phyloP scores from a whole-genome alignment of 2,797 vertebrate genomes.

The Graptemys geographica region DNA sequence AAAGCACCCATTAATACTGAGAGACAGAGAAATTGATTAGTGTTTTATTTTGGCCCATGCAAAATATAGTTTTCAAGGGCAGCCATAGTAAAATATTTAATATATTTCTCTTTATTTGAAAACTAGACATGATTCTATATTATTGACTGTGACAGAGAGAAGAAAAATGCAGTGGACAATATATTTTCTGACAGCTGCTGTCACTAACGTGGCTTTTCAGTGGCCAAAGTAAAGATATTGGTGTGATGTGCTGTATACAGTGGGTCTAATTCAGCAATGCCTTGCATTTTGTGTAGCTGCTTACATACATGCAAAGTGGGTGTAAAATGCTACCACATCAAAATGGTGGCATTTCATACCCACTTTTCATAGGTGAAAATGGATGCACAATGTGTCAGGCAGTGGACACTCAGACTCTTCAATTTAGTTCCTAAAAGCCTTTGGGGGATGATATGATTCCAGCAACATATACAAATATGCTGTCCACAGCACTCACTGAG shows the following conservation, averaged over 20 bases:
- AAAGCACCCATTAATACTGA: neutral
- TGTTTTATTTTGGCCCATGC: neutral
- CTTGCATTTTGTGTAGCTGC: neutral
- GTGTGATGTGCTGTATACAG: neutral
- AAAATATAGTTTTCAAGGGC: neutral
- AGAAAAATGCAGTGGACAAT: neutral
- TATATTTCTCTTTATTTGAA: neutral
- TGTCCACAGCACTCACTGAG: fast-evolving
- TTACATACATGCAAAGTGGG: neutral
- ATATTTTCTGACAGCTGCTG: neutral
- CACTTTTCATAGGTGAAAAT: neutral
- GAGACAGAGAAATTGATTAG: neutral
- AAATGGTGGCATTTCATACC: neutral
- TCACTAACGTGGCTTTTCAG: neutral
- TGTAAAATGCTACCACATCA: neutral
- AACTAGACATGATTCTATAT: neutral
- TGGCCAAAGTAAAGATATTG: neutral
- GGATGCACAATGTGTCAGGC: fast-evolving
- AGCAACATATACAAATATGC: fast-evolving
- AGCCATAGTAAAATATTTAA: neutral
- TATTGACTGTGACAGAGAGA: neutral
- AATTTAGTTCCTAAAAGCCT: neutral
- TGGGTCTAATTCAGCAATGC: neutral
- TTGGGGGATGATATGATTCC: neutral
- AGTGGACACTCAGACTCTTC: neutral